Percentiles rank a stretch among this genome's conserved stretches.
phyloP scores from a whole-genome alignment of 2,797 vertebrate species.

The Spondyliosoma cantharus region DNA sequence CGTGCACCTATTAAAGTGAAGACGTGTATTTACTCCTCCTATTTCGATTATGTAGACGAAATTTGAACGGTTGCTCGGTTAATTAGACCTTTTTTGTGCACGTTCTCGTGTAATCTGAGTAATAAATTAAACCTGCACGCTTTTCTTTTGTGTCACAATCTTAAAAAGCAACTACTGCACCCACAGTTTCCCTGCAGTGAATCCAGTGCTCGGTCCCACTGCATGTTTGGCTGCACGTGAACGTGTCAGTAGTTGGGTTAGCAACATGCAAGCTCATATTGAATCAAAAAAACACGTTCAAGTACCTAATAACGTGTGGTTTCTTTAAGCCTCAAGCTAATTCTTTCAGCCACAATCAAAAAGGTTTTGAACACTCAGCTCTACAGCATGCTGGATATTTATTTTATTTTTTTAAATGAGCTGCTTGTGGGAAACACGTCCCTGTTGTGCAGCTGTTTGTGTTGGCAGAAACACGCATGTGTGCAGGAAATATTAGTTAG shows the following conservation, averaged over 20 bases:
- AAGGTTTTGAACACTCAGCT: neutral
- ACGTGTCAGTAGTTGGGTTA: neutral
- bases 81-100: neutral
- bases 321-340: neutral
- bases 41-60: neutral
- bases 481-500: neutral
- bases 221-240: neutral
- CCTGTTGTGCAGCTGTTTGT: neutral
- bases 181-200: neutral
- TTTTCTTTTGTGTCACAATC: neutral
- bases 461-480: neutral
- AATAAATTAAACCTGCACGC: neutral
- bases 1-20: neutral
- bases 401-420: no score
- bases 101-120: neutral
- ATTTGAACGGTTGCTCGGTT: neutral
- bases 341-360: neutral
- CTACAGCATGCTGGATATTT: constrained; percentile 2
- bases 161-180: constrained; percentile 2
- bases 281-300: neutral
- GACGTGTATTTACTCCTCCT: neutral
- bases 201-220: neutral
- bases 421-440: neutral
- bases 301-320: neutral
- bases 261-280: neutral